A percentile compares a stretch with the other conserved stretches of the same genome.
Evolutionary conservation across 1,140 invertebrate species (phyloP).

Genomic region (Arctopsyche grandis): DNA sequence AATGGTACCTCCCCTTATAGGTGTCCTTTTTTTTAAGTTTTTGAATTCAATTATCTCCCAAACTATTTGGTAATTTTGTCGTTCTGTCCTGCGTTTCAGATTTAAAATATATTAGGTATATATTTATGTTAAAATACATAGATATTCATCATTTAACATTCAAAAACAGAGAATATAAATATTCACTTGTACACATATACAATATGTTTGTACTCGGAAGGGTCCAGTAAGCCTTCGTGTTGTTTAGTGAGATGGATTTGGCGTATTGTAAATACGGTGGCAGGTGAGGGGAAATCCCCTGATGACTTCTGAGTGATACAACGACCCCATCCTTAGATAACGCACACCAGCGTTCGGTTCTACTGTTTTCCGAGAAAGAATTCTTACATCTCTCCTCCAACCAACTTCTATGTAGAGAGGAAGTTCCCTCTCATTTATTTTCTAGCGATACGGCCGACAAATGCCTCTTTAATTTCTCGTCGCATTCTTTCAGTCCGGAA

Average conservation of each 20-base stretch:
- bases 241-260: conserved; percentile 41
- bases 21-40: too few species aligned
- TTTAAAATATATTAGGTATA: too few species aligned
- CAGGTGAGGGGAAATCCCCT: conserved; percentile 27
- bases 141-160: too few species aligned
- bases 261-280: conserved; percentile 46
- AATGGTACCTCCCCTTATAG: too few species aligned
- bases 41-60: too few species aligned
- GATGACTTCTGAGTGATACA: conserved; percentile 21
- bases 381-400: neutral
- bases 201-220: neutral
- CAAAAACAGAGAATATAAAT: neutral
- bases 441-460: conserved; percentile 6
- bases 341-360: neutral
- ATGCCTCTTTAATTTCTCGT: conserved; percentile 27
- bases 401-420: neutral
- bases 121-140: too few species aligned
- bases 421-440: neutral
- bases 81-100: too few species aligned
- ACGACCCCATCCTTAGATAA: conserved; percentile 19
- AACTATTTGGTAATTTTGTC: too few species aligned
- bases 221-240: conserved; percentile 18
- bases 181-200: too few species aligned
- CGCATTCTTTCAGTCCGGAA: conserved; percentile 3
- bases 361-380: neutral